phyloP scores from a whole-genome alignment of 2,797 vertebrate species.

The Danio tinwini region DNA sequence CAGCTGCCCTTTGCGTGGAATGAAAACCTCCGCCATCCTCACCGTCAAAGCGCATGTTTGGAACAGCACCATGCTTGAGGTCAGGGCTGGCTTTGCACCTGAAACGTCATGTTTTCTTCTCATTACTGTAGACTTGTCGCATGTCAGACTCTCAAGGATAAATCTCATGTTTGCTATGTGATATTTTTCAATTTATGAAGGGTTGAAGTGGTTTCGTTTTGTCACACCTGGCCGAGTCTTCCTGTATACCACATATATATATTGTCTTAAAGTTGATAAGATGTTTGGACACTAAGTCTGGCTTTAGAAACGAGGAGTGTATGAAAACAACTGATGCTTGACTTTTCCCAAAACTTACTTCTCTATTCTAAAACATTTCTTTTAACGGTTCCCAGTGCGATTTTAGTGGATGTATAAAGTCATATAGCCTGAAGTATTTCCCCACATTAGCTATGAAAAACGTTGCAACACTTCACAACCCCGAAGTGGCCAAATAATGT shows the following conservation, averaged over 20 bases:
- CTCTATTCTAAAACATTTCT: background rate
- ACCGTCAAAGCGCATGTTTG: constrained; percentile 83
- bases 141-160: constrained; percentile 14
- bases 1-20: constrained; percentile 79
- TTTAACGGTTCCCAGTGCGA: background rate
- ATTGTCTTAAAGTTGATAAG: background rate
- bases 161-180: constrained; percentile 4
- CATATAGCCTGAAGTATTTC: background rate
- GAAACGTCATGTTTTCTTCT: background rate
- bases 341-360: background rate
- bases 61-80: constrained; percentile 93
- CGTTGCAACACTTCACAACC: background rate
- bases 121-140: constrained; percentile 18
- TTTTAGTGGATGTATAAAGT: background rate
- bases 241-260: background rate
- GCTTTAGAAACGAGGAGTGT: background rate
- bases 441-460: constrained; percentile 4
- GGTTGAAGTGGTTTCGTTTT: background rate
- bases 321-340: background rate
- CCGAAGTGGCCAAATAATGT: background rate
- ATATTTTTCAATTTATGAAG: background rate
- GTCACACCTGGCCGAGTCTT: background rate
- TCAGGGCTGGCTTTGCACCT: constrained; percentile 56
- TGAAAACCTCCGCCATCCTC: constrained; percentile 71
- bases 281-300: background rate